phyloP scores from a whole-genome alignment of 2,888 invertebrate genomes.

The Amiota communis region DNA sequence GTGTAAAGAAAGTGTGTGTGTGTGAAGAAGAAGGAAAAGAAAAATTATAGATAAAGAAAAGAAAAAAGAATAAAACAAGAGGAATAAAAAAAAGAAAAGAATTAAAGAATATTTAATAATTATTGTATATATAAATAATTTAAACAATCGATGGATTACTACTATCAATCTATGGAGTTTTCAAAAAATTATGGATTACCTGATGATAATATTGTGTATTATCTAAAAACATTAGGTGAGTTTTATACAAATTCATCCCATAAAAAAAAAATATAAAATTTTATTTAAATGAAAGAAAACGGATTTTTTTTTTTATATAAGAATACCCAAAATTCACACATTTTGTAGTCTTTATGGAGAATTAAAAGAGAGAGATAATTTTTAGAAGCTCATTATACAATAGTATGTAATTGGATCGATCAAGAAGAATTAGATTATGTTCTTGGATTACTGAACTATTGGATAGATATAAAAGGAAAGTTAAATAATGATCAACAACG shows the following conservation, averaged over 20 bases:
- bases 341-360: background rate
- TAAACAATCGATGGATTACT: too few relatives aligned
- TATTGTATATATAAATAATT: too few relatives aligned
- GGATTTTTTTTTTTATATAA: background rate
- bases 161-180: too few relatives aligned
- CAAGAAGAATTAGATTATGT: too few relatives aligned
- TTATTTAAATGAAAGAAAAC: background rate
- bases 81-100: background rate
- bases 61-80: background rate
- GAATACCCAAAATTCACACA: conserved; percentile 1
- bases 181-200: conserved; percentile 57
- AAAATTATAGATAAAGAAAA: background rate
- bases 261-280: too few relatives aligned
- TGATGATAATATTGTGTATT: conserved; percentile 48
- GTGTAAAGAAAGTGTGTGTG: conserved; percentile 1
- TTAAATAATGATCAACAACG: too few relatives aligned
- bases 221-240: conserved; percentile 57
- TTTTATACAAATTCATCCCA: conserved; percentile 24
- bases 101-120: too few relatives aligned
- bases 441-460: too few relatives aligned
- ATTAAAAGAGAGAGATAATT: too few relatives aligned
- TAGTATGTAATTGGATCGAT: too few relatives aligned
- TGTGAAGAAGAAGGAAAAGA: background rate
- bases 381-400: too few relatives aligned
- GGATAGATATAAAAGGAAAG: too few relatives aligned